Evolutionary conservation across 1,140 invertebrate species (phyloP).

Genomic region (Drosophila cardini): DNA sequence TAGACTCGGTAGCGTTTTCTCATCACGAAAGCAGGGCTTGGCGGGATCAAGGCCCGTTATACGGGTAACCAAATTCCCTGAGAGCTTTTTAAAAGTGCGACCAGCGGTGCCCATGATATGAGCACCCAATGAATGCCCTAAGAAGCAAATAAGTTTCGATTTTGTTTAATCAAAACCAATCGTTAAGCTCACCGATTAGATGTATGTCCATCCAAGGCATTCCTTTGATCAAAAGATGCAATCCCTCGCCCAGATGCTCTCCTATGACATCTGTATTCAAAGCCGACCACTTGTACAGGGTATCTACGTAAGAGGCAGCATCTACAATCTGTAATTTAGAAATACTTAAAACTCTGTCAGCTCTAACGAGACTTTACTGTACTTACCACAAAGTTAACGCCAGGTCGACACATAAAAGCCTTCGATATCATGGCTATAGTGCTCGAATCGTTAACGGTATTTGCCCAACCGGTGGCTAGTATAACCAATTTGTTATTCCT

Average conservation of each 20-base stretch:
- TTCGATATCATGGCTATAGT: constrained; percentile 67
- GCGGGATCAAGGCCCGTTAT: constrained; percentile 91
- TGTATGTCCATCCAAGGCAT: constrained; percentile 76
- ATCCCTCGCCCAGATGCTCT: constrained; percentile 62
- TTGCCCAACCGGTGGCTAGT: constrained; percentile 74
- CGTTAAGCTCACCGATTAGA: constrained; percentile 62
- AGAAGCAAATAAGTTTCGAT: neutral
- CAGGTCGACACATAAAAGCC: constrained; percentile 70
- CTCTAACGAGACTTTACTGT: neutral
- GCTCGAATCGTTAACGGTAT: constrained; percentile 64
- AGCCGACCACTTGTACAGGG: constrained; percentile 81
- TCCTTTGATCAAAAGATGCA: constrained; percentile 58
- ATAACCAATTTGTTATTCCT: constrained; percentile 67
- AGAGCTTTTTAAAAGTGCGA: constrained; percentile 74
- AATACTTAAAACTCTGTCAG: neutral
- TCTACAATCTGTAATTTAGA: constrained; percentile 61
- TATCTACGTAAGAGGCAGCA: constrained; percentile 76
- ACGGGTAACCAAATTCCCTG: constrained; percentile 79
- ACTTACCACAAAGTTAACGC: constrained; percentile 75
- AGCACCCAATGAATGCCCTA: constrained; percentile 85
- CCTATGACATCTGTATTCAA: constrained; percentile 80
- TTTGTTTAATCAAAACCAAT: neutral
- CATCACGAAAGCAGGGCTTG: constrained; percentile 87
- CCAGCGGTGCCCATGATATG: constrained; percentile 86
- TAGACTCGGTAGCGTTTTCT: constrained; percentile 85